Percentiles rank a stretch among this genome's conserved stretches.
Evolutionary conservation across 2,113 vertebrate species (phyloP).

Genomic region (Eulemur rufifrons): DNA sequence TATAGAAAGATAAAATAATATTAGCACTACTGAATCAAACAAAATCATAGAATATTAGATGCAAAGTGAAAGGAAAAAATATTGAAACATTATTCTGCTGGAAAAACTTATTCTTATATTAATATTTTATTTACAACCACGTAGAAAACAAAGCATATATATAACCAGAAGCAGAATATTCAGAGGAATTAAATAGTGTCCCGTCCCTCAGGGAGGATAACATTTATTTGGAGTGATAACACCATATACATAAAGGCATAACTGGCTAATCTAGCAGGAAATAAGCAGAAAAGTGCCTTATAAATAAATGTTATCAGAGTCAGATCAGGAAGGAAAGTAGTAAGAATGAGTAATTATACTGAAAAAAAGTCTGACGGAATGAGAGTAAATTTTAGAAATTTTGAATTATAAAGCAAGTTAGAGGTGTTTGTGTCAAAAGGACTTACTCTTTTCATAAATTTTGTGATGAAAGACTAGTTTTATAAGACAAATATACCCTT

Average conservation of each 20-base stretch:
- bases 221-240: not conserved
- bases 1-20: not conserved
- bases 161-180: not conserved
- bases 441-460: not conserved
- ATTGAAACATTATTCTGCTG: not conserved
- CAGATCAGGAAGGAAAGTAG: not conserved
- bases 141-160: not conserved
- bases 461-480: not conserved
- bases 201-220: not conserved
- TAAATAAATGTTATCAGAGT: not conserved
- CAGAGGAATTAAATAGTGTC: not conserved
- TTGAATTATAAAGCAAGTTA: not conserved
- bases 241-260: not conserved
- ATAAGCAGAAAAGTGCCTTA: not conserved
- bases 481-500: not conserved
- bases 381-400: not conserved
- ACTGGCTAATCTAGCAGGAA: not conserved
- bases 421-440: not conserved
- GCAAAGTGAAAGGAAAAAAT: slow-evolving; percentile 11
- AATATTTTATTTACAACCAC: not conserved
- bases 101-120: not conserved
- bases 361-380: not conserved
- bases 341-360: not conserved
- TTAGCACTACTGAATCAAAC: not conserved
- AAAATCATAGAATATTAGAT: not conserved